These are phyloP conservation scores for Alethe castanea DNA, from an alignment of 2,113 vertebrate genomes.

Conservation along the genomic window DNA sequence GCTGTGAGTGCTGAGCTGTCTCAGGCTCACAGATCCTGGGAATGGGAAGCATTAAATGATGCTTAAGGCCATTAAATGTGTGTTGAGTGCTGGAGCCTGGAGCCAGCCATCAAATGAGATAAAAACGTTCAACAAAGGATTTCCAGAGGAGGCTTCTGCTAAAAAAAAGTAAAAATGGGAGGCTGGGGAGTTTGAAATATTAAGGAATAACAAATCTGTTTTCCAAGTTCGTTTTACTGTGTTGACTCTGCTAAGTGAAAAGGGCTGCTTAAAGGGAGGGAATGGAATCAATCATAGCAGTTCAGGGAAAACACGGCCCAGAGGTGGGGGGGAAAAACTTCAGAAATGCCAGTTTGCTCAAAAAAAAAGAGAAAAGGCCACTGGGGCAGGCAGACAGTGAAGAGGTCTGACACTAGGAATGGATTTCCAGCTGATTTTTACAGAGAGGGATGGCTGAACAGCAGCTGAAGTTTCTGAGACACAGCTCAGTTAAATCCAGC, in stretches of 20 bases:
- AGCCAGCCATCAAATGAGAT: neutral
- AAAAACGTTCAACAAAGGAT: neutral
- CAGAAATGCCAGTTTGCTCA: neutral
- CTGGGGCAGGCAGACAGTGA: neutral
- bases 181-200: neutral
- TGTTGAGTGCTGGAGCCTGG: neutral
- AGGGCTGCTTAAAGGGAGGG: neutral
- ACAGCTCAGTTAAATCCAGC: accelerated
- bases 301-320: neutral
- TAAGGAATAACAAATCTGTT: neutral
- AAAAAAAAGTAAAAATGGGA: neutral
- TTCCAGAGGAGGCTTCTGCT: neutral
- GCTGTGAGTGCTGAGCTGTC: neutral
- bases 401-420: neutral
- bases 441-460: neutral
- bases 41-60: neutral
- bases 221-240: neutral
- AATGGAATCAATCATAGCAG: neutral
- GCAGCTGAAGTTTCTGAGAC: neutral
- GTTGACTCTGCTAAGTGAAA: neutral
- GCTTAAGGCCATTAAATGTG: neutral
- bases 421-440: neutral
- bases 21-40: neutral
- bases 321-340: neutral
- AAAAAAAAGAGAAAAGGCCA: neutral